Base-by-base conservation (phyloP, 2,113 vertebrate species). In the Atractosteus spatula region DNA sequence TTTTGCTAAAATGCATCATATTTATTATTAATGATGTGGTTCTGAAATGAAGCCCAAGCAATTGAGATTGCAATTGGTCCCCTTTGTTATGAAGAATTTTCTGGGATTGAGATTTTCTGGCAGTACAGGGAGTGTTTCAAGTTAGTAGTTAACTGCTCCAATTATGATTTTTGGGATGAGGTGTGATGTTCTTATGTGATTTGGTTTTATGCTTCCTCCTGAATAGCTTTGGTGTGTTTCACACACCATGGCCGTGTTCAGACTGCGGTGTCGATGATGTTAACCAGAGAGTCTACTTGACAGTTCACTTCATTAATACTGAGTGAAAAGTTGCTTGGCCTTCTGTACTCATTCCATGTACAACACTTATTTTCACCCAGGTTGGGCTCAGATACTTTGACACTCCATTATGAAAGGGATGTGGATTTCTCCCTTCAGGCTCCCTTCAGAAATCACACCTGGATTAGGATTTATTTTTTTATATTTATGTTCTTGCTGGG, bases 241-340 rank as follows among this genome's bases (percentile, higher is more conserved):
- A 42, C 42, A 89, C 91, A 89, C 89, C 89, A 88, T 86, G 90
- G 90, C 89, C 90, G 87, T 90, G 89, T 92, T 92, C 90, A 91
- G 91, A 91, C 89, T 70, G 82, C 87, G 81, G 91, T 93, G 91
- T 90, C 84, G 83, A 84, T 93, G 91, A 93, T 91, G 88, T 92
- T 92, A 87, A 88, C 81, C 91, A 93, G 92, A 89, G 83, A 81
- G 86, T 84, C 86, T 12, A 71, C 79, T 83, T 93, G 91, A 93
- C 90, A 92, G 88, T 77, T 17, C 87, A 61, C 14, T 74, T 79
- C 88, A 88, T 84, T 87, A 82, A 81, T 82, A 82, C 88, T 84
- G 80, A 81, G 69, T 42, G 42, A 76, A 84, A 88, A 84, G 78
- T 79, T 84, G 82, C 81, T 85, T 11, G 74, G 83, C 89, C 79